These are phyloP conservation scores for Pseudocheirus occidentalis DNA, from an alignment of 2,797 vertebrate species.

Conservation along the genomic window DNA sequence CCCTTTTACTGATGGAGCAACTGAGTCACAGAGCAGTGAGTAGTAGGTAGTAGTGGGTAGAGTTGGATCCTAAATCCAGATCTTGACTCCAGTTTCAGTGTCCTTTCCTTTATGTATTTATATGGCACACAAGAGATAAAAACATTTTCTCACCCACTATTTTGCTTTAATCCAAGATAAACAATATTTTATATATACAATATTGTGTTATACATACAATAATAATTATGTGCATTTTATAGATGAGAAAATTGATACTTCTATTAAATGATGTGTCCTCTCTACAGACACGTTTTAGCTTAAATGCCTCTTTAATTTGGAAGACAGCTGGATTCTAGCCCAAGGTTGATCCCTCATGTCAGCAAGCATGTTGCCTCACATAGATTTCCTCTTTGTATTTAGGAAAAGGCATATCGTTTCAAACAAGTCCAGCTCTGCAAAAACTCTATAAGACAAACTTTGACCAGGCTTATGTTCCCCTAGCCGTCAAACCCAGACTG, in stretches of 20 bases:
- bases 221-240: conserved; percentile 7
- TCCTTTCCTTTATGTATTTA: not conserved
- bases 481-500: not conserved
- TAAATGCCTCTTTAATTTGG: not conserved
- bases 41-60: not conserved
- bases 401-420: not conserved
- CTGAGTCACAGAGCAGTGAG: not conserved
- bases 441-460: not conserved
- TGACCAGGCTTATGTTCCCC: not conserved
- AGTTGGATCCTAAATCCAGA: not conserved
- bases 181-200: not conserved
- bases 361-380: not conserved
- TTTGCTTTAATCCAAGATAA: not conserved
- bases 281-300: not conserved
- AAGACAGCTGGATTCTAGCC: not conserved
- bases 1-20: not conserved
- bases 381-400: not conserved
- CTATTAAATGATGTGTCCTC: not conserved
- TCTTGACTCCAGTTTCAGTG: not conserved
- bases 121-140: not conserved
- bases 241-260: conserved; percentile 31
- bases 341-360: not conserved
- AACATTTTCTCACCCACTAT: not conserved
- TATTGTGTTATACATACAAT: conserved; percentile 3
- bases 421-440: not conserved